Percentiles rank a stretch among this genome's conserved stretches.
These are phyloP conservation scores for Myopa testacea DNA, from an alignment of 2,888 invertebrate genomes.

Conservation along the genomic window DNA sequence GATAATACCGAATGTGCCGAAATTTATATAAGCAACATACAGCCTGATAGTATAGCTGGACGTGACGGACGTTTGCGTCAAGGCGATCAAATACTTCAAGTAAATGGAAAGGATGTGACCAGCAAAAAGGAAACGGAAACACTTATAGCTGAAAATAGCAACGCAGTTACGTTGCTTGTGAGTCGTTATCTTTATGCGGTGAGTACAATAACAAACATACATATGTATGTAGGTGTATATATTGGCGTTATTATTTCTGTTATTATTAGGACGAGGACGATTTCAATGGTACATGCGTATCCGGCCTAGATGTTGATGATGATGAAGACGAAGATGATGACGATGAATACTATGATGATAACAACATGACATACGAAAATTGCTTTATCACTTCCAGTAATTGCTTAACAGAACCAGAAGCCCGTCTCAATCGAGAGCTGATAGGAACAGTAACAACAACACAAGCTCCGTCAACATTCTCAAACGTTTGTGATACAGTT, in stretches of 20 bases:
- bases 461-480: background rate
- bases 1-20: slow-evolving; percentile 69
- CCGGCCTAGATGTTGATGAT: slow-evolving; percentile 51
- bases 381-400: slow-evolving; percentile 57
- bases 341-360: slow-evolving; percentile 53
- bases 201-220: slow-evolving; percentile 48
- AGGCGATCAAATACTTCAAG: slow-evolving; percentile 75
- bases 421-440: slow-evolving; percentile 55
- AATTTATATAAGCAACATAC: slow-evolving; percentile 77
- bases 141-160: slow-evolving; percentile 73
- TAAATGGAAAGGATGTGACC: slow-evolving; percentile 74
- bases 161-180: slow-evolving; percentile 72
- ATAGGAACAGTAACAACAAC: slow-evolving; percentile 33
- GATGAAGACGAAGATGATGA: slow-evolving; percentile 60
- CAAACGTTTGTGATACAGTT: background rate
- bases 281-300: slow-evolving; percentile 48
- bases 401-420: slow-evolving; percentile 57
- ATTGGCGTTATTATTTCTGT: slow-evolving; percentile 16
- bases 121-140: slow-evolving; percentile 73
- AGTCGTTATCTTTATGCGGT: slow-evolving; percentile 73
- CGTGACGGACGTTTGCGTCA: slow-evolving; percentile 73
- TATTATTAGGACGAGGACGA: slow-evolving; percentile 51
- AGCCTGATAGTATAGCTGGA: slow-evolving; percentile 73
- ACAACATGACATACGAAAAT: slow-evolving; percentile 58
- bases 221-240: background rate